Conservation (phyloP, 2,113 vertebrate species). For the Osmerus eperlanus region DNA sequence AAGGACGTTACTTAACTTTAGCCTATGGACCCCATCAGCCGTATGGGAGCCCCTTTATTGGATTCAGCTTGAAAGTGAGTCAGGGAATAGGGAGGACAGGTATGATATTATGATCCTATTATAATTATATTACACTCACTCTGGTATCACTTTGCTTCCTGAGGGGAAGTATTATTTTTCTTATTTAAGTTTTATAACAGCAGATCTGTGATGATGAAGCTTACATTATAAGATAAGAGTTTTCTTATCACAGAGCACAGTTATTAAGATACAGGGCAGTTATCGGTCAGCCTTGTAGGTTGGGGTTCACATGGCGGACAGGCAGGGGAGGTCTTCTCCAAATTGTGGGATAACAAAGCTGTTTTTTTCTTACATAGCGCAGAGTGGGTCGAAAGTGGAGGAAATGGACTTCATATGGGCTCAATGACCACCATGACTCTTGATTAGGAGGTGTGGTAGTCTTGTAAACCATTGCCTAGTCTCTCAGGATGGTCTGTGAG, state of each 20-base stretch:
- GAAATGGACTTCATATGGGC: conserved; percentile 65
- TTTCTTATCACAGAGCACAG: conserved; percentile 1
- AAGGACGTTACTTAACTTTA: conserved; percentile 37
- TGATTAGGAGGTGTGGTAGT: conserved; percentile 55
- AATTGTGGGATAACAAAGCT: neutral
- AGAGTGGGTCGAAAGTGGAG: conserved; percentile 41
- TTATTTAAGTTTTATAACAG: conserved; percentile 41
- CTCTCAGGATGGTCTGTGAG: too few relatives aligned
- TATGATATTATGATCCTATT: neutral
- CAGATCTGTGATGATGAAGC: conserved; percentile 25
- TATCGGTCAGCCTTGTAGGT: too few relatives aligned
- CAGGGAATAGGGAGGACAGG: conserved; percentile 37
- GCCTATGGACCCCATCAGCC: neutral
- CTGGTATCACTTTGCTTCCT: conserved; percentile 39
- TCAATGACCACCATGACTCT: conserved; percentile 46
- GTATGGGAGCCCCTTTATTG: conserved; percentile 20
- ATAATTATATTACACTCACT: conserved; percentile 37
- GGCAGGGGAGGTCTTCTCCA: conserved; percentile 19
- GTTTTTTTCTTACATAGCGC: conserved; percentile 24
- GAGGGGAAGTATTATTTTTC: conserved; percentile 50
- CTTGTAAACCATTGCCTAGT: conserved; percentile 36
- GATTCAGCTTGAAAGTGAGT: conserved; percentile 45
- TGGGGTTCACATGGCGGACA: conserved; percentile 23
- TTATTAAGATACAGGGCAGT: too few relatives aligned
- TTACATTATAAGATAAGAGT: conserved; percentile 36